Evolutionary conservation across 2,888 invertebrate genomes (phyloP).

Genomic region (Hypena proboscidalis): DNA sequence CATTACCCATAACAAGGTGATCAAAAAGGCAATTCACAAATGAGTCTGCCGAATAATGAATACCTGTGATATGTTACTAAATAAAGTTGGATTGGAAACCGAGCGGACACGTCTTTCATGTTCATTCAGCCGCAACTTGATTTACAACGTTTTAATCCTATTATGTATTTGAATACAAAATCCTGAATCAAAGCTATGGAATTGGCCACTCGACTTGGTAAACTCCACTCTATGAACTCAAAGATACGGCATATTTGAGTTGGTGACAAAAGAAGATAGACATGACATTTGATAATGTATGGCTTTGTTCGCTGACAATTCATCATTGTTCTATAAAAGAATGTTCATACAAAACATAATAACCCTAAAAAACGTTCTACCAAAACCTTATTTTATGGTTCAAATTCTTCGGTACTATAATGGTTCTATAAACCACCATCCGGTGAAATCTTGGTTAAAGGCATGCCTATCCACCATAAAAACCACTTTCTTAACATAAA

Average conservation of each 20-base stretch:
- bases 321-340: conserved; percentile 4
- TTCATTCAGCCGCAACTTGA: conserved; percentile 49
- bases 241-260: conserved; percentile 15
- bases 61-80: conserved; percentile 48
- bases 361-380: no score
- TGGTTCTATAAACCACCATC: no score
- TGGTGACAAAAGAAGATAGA: conserved; percentile 7
- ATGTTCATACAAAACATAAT: no score
- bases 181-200: conserved; percentile 35
- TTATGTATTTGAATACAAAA: conserved; percentile 41
- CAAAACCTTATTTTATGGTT: no score
- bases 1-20: conserved; percentile 31
- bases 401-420: no score
- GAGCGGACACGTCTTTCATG: conserved; percentile 53
- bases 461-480: no score
- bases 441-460: no score
- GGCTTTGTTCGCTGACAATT: conserved; percentile 18
- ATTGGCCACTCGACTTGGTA: conserved; percentile 25
- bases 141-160: conserved; percentile 51
- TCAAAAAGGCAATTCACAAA: conserved; percentile 43
- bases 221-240: conserved; percentile 8
- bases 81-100: conserved; percentile 48
- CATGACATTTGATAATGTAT: conserved; percentile 13
- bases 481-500: no score
- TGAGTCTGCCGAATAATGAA: conserved; percentile 47